Evolutionary conservation across 2,888 invertebrate species (phyloP), one percentile per base, ranked within the genome.

Genomic region (Dryobota labecula): DNA sequence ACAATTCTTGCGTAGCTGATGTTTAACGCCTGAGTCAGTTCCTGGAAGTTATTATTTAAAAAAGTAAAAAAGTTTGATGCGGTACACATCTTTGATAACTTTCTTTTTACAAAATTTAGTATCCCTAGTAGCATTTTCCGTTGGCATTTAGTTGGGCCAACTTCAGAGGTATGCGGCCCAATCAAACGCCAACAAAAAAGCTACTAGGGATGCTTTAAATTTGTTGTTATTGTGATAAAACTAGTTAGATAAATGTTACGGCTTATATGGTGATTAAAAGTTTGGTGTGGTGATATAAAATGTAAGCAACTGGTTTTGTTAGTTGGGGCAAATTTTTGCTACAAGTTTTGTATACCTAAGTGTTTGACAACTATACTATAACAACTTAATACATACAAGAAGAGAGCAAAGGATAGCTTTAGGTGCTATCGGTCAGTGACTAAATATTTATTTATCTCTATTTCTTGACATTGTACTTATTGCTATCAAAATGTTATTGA

Each of bases 101-200:
- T n/a, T 30, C 9, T 6, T n/a, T 64, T 30, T 30, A n/a, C n/a
- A 41, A 41, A 20, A 65, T 65, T 30, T n/a, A 30, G 64, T 41
- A 24, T n/a, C n/a, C n/a, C n/a, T n/a, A n/a, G n/a, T n/a, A n/a
- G n/a, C n/a, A n/a, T n/a, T n/a, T n/a, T n/a, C n/a, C n/a, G n/a
- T n/a, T n/a, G n/a, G n/a, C n/a, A n/a, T n/a, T n/a, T n/a, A n/a
- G n/a, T n/a, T n/a, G n/a, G n/a, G n/a, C n/a, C n/a, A n/a, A n/a
- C n/a, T n/a, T n/a, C n/a, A n/a, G n/a, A n/a, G n/a, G n/a, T n/a
- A n/a, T n/a, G n/a, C n/a, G n/a, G n/a, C n/a, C n/a, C n/a, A n/a
- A n/a, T n/a, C n/a, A n/a, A n/a, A n/a, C n/a, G n/a, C n/a, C n/a
- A n/a, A n/a, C n/a, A n/a, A n/a, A n/a, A n/a, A n/a, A n/a, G n/a